A percentile compares a stretch with the other conserved stretches of the same genome.
These are phyloP conservation scores for Ochotona curzoniae DNA, from an alignment of 2,113 vertebrate species.

Conservation along the genomic window DNA sequence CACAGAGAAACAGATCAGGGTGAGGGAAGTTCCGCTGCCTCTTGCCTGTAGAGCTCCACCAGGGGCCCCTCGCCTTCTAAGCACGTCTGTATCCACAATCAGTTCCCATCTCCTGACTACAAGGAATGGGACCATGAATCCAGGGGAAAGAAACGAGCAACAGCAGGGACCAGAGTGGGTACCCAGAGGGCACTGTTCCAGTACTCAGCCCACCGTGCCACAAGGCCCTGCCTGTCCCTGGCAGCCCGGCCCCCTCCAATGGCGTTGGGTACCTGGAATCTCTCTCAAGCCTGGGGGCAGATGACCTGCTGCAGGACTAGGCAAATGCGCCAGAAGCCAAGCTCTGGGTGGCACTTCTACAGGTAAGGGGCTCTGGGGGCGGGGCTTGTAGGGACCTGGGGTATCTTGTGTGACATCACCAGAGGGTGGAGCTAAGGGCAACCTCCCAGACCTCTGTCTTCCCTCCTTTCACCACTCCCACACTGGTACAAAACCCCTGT, in stretches of 20 bases:
- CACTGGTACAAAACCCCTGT: neutral
- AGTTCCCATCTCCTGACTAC: neutral
- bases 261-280: conserved; percentile 43
- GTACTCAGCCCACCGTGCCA: neutral
- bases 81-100: conserved; percentile 8
- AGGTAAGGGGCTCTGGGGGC: neutral
- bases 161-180: neutral
- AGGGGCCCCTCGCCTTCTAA: neutral
- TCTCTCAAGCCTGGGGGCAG: neutral
- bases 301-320: conserved; percentile 6
- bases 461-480: neutral
- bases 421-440: conserved; percentile 48
- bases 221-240: neutral
- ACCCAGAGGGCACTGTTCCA: neutral
- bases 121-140: neutral
- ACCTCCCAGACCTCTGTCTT: neutral
- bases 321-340: conserved; percentile 39
- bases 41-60: neutral
- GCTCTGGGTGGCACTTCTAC: conserved; percentile 17
- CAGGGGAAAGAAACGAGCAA: neutral
- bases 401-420: conserved; percentile 68
- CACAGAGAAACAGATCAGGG: neutral
- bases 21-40: neutral
- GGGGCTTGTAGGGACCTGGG: conserved; percentile 48
- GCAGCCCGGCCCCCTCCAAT: neutral